These are phyloP conservation scores for Terrapene triunguis DNA, from an alignment of 2,113 vertebrate genomes.

Conservation along the genomic window DNA sequence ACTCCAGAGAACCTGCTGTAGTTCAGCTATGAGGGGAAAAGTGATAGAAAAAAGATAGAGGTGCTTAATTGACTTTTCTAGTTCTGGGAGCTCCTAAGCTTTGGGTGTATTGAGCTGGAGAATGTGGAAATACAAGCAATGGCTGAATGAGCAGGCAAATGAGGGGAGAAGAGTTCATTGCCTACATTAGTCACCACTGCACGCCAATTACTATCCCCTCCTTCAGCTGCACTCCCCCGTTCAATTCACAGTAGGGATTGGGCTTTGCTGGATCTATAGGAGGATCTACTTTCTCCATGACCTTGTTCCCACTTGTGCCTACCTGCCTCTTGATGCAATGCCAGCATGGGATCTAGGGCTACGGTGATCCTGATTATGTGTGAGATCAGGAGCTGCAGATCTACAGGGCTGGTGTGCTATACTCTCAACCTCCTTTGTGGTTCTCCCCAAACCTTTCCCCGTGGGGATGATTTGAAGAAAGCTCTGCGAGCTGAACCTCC, in stretches of 20 bases:
- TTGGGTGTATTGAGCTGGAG: neutral
- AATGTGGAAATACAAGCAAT: neutral
- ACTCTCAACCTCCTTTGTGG: neutral
- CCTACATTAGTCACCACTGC: neutral
- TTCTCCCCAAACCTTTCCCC: rapidly evolving
- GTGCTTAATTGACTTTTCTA: neutral
- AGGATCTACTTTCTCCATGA: neutral
- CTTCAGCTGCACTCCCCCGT: neutral
- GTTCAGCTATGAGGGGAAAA: neutral
- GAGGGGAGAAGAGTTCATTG: neutral
- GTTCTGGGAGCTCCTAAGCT: neutral
- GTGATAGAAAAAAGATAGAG: neutral
- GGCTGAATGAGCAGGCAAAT: neutral
- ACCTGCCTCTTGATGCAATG: neutral
- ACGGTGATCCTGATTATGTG: neutral
- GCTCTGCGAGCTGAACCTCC: rapidly evolving
- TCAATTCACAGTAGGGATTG: neutral
- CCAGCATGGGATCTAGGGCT: neutral
- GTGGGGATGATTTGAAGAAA: neutral
- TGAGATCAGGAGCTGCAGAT: rapidly evolving
- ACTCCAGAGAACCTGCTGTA: neutral
- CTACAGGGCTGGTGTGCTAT: neutral
- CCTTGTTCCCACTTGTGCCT: neutral
- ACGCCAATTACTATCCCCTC: neutral
- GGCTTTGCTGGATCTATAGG: neutral